Base-by-base conservation (phyloP, 2,888 invertebrate genomes). In the Spodoptera exigua region DNA sequence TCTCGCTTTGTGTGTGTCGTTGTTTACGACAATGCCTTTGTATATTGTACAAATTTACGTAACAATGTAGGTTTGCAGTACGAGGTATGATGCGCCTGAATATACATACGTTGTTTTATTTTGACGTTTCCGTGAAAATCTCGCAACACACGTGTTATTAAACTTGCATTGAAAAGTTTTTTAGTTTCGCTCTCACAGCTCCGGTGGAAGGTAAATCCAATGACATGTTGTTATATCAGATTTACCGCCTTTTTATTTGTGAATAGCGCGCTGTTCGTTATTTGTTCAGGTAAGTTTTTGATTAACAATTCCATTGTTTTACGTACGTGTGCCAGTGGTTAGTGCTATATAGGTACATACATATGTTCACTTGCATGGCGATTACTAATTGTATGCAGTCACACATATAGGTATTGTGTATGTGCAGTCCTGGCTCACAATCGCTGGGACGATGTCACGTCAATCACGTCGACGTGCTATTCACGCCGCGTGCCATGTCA, bases 1-100 rank as follows among this genome's bases (percentile, higher is more conserved):
- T 81, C 76, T 73, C 74, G 76, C 78, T 81, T 83, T 85, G 76
- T 83, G 76, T 78, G 74, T 76, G 75, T 72, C 76, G 72, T 80
- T 84, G 83, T 86, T 86, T 85, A 84, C 79, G 79, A 78, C 76
- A 61, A 68, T 73, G 79, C 79, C 76, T 79, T 74, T 80, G 75
- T 81, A 78, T 78, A 78, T 78, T 81, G 70, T 79, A 65, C 54
- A 76, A 73, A 77, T 81, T 76, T 75, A 79, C 75, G 79, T 76
- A 66, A 72, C 65, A 69, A 76, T 59, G 60, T 49, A 53, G 52
- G 61, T 66, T 45, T 40, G 43, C 52, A 48, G 16, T 35, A 43
- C 36, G 4, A 41, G 34, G 59, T 40, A 45, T 17, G 37, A 74
- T 54, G 48, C 52, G 43, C 52, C 14, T 57, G 48, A 56, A 61